phyloP scores from a whole-genome alignment of 2,797 vertebrate species.

The Antrozous pallidus region DNA sequence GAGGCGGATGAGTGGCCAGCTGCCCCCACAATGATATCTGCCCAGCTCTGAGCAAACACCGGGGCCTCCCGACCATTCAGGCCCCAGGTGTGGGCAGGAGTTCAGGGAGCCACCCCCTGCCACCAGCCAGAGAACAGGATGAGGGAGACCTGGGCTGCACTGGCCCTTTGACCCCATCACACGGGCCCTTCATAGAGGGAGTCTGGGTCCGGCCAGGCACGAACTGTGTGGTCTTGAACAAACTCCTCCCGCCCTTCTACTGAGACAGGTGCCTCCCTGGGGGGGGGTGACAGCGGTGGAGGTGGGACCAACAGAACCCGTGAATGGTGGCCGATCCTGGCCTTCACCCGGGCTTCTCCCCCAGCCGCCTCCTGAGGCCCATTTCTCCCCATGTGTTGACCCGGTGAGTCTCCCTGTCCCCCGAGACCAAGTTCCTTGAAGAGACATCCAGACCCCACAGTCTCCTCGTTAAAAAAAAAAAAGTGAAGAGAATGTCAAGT shows the following conservation, averaged over 20 bases:
- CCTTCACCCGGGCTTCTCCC: background rate
- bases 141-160: background rate
- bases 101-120: background rate
- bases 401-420: background rate
- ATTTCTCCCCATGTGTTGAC: fast-evolving
- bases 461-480: background rate
- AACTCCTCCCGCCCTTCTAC: too few relatives aligned
- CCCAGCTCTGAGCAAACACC: background rate
- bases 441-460: too few relatives aligned
- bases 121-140: background rate
- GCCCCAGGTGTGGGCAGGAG: background rate
- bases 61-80: fast-evolving
- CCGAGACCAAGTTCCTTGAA: background rate
- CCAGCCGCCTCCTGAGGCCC: background rate
- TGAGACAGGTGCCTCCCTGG: background rate
- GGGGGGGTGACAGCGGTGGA: background rate
- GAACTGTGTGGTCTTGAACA: too few relatives aligned
- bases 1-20: background rate
- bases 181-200: background rate
- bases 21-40: fast-evolving
- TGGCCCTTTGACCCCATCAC: fast-evolving
- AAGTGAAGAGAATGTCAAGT: too few relatives aligned
- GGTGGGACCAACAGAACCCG: background rate
- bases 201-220: background rate
- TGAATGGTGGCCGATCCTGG: background rate